Conservation (phyloP, 2,797 vertebrate genomes). For the Melanotaenia nigrans region DNA sequence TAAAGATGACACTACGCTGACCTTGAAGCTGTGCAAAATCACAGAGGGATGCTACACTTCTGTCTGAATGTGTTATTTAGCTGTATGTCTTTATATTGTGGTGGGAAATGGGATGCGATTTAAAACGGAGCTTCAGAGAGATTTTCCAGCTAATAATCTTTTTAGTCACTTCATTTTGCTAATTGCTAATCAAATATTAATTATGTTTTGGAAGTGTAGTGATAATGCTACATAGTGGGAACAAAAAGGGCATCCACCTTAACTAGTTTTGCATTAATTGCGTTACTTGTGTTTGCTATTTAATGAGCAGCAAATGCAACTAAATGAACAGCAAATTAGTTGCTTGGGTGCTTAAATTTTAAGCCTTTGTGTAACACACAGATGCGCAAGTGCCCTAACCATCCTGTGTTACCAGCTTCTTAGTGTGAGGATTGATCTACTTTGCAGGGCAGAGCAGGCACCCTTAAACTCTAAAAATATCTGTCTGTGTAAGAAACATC, state of each 20-base stretch:
- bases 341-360: conserved; percentile 21
- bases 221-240: background rate
- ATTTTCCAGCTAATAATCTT: conserved; percentile 26
- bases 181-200: conserved; percentile 16
- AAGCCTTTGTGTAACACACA: conserved; percentile 27
- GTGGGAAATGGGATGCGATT: background rate
- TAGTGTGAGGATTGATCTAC: conserved; percentile 41
- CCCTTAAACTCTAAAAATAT: conserved; percentile 66
- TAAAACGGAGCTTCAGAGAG: conserved; percentile 1
- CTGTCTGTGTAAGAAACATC: conserved; percentile 48
- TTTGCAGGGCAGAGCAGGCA: conserved; percentile 30
- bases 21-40: conserved; percentile 64
- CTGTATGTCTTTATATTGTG: conserved; percentile 7
- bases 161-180: conserved; percentile 1
- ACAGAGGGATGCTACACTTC: conserved; percentile 34
- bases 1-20: conserved; percentile 62
- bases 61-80: conserved; percentile 46
- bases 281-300: background rate
- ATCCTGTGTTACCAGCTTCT: conserved; percentile 25
- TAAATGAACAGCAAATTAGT: conserved; percentile 16
- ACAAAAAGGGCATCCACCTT: background rate
- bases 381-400: conserved; percentile 32
- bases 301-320: conserved; percentile 17
- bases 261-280: conserved; percentile 13
- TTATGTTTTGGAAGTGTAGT: conserved; percentile 9